A percentile compares a stretch with the other conserved stretches of the same genome.
Conservation (phyloP, 2,113 vertebrate genomes). For the Barnardius zonarius region DNA sequence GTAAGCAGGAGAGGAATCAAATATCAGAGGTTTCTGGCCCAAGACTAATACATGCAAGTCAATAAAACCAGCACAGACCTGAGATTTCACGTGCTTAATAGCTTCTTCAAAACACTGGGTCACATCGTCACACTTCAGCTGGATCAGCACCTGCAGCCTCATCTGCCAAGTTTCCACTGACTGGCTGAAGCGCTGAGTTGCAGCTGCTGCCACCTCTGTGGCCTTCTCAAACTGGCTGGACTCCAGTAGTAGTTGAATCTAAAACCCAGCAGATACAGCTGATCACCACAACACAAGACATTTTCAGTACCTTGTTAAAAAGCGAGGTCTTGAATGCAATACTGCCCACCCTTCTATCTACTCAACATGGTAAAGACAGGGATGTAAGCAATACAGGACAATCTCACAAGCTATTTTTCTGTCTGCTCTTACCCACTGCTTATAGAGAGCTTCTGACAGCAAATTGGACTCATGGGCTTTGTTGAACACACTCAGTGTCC, state of each 20-base stretch:
- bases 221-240: conserved; percentile 69
- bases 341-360: not conserved
- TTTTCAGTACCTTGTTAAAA: not conserved
- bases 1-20: not conserved
- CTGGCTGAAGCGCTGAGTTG: conserved; percentile 71
- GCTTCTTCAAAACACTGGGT: conserved; percentile 82
- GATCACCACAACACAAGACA: not conserved
- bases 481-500: conserved; percentile 76
- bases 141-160: conserved; percentile 81
- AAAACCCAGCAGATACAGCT: not conserved
- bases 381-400: not conserved
- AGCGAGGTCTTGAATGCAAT: not conserved
- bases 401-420: not conserved
- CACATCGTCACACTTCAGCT: conserved; percentile 66
- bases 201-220: conserved; percentile 75
- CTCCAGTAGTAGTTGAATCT: conserved; percentile 75
- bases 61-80: conserved; percentile 75
- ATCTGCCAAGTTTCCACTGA: conserved; percentile 80
- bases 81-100: conserved; percentile 75
- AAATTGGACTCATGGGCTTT: conserved; percentile 79
- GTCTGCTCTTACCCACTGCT: conserved; percentile 84
- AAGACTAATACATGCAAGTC: not conserved
- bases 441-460: conserved; percentile 83
- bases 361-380: not conserved
- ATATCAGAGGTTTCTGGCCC: not conserved